These are phyloP conservation scores for Peromyscus californicus DNA, from an alignment of 2,113 vertebrate genomes.

Conservation along the genomic window DNA sequence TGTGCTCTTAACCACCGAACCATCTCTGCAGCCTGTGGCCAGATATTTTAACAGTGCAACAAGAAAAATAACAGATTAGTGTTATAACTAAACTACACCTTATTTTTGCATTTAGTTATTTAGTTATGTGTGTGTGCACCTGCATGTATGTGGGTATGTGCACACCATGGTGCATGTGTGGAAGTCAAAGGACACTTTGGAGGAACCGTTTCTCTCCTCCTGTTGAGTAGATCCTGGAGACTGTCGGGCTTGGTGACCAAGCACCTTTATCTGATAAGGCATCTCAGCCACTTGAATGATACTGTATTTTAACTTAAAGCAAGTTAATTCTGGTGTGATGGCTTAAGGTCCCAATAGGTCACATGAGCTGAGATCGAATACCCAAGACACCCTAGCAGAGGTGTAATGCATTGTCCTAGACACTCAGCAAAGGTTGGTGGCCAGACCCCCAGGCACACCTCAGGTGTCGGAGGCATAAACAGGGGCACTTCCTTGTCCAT, in stretches of 20 bases:
- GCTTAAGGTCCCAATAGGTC: neutral
- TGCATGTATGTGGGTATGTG: too few species aligned
- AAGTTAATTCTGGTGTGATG: neutral
- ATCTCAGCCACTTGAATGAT: neutral
- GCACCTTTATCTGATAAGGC: neutral
- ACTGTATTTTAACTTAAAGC: neutral
- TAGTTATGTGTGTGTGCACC: too few species aligned
- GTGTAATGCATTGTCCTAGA: fast-evolving
- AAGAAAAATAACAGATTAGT: neutral
- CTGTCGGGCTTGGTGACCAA: neutral
- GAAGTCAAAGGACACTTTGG: neutral
- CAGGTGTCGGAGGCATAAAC: neutral
- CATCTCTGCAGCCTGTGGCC: neutral
- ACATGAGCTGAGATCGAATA: neutral
- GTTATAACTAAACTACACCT: neutral
- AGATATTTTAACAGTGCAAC: neutral
- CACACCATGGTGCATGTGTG: neutral
- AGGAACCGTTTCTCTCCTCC: neutral
- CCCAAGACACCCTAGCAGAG: neutral
- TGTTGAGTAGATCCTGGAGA: too few species aligned
- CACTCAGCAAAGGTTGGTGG: too few species aligned
- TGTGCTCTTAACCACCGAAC: neutral
- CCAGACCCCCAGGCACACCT: neutral
- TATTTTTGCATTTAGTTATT: neutral
- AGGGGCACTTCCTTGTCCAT: neutral